Base-by-base conservation (phyloP, 2,888 invertebrate species). In the Ophioninae sp. region DNA sequence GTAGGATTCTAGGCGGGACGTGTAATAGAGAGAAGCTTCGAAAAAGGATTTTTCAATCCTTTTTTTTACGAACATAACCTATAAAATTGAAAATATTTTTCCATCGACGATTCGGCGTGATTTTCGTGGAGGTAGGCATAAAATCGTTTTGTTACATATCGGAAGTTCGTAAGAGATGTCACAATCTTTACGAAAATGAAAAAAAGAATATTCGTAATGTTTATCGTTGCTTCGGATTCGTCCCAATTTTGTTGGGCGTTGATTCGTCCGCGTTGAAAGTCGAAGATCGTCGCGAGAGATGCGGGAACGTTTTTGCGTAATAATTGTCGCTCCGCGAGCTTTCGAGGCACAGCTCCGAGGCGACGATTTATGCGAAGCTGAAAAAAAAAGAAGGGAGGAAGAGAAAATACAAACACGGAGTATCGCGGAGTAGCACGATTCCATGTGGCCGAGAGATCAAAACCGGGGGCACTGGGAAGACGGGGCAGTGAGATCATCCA, bases 401-500 rank as follows among this genome's bases (percentile, higher is more conserved):
- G 57, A 68, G 68, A 73, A 64, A 67, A 83, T 41, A 81, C 77
- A 76, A 74, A 78, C 70, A 83, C 62, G 78, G 81, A 17, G 67
- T 65, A 50, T 62, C 39, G 21, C 61, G 70, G 61, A 84, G 81
- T 30, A 81, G 79, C 67, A 61, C 73, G 80, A 64, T 79, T 81
- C 84, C 87, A 86, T 88, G 81, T 88, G 89, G 87, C 85, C 86
- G 87, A 89, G 88, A 88, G 89, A 90, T 91, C 88, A 87, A 86
- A 73, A 79, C 88, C 85, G 85, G 86, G 89, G 88, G 50, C 17
- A 10, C 86, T 88, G 87, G 88, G 88, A 88, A 88, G 88, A 87
- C 56, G 61, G 21, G 88, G 85, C 87, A 90, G 89, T 91, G 91
- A 91, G 89, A 88, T 91, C 91, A 91, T 90, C 89, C 85, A 82